Conservation (phyloP, 2,888 invertebrate genomes). For the Aleiodes testaceus region DNA sequence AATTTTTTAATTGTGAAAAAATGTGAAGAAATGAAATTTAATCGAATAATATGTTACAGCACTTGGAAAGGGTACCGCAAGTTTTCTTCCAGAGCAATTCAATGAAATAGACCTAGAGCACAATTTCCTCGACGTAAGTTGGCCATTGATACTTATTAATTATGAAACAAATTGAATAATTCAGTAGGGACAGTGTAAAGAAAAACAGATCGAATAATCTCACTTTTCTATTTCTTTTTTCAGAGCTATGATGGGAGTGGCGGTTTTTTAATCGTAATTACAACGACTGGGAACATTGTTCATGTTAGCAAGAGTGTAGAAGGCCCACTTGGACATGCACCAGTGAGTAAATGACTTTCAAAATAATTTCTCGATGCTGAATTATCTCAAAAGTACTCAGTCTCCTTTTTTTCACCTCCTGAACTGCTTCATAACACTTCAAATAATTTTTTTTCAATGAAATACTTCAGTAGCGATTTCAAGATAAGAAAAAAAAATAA, state of each 20-base stretch:
- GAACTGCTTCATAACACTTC: too few species aligned
- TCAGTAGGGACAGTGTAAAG: conserved; percentile 5
- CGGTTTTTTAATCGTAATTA: conserved; percentile 87
- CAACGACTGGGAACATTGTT: conserved; percentile 87
- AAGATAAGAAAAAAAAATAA: too few species aligned
- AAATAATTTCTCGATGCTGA: neutral
- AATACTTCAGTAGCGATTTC: too few species aligned
- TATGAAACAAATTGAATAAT: neutral
- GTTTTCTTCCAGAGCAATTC: conserved; percentile 62
- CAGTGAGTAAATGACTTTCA: conserved; percentile 74
- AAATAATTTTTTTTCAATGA: too few species aligned
- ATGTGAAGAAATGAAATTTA: conserved; percentile 8
- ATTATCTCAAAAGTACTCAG: too few species aligned
- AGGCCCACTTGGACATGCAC: conserved; percentile 88
- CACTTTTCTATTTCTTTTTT: conserved; percentile 9
- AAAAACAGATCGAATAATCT: too few species aligned
- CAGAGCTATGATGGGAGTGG: conserved; percentile 77
- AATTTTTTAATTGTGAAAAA: conserved; percentile 16
- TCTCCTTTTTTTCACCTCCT: too few species aligned
- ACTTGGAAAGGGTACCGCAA: conserved; percentile 57
- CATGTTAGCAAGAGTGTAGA: conserved; percentile 90
- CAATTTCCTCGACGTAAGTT: conserved; percentile 71
- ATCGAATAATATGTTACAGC: conserved; percentile 60
- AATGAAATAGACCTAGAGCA: conserved; percentile 69
- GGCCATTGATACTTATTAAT: neutral